phyloP scores from a whole-genome alignment of 2,797 vertebrate species.

The Anomalospiza imberbis region DNA sequence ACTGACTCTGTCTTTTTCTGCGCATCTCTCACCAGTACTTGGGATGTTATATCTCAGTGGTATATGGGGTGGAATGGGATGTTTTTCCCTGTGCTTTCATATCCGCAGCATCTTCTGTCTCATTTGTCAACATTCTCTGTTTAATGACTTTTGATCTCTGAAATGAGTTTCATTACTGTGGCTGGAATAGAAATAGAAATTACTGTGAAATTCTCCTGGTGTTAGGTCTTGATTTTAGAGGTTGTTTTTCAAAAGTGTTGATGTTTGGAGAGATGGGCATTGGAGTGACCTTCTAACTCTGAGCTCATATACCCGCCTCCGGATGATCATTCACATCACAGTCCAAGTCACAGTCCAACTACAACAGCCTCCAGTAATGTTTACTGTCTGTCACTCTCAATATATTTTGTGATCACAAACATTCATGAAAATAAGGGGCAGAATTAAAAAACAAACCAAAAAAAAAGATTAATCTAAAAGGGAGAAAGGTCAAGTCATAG shows the following conservation, averaged over 20 bases:
- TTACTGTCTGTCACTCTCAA: slow-evolving; percentile 28
- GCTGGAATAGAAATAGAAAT: not conserved
- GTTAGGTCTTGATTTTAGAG: not conserved
- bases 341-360: not conserved
- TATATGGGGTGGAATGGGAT: not conserved
- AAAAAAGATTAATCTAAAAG: not conserved
- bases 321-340: not conserved
- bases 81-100: not conserved
- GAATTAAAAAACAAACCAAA: not conserved
- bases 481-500: not conserved
- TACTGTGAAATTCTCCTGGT: not conserved
- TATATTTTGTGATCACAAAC: not conserved
- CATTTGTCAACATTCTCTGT: not conserved
- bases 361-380: slow-evolving; percentile 7
- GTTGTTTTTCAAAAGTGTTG: not conserved
- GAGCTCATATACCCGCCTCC: not conserved
- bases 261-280: not conserved
- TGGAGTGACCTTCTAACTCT: slow-evolving; percentile 7
- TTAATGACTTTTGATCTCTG: not conserved
- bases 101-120: not conserved
- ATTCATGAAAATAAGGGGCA: not conserved
- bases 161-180: not conserved
- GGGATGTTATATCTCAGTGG: not conserved
- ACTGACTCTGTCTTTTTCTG: not conserved
- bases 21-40: not conserved